Percentiles rank a stretch among this genome's conserved stretches.
Evolutionary conservation across 2,888 invertebrate genomes (phyloP).

Genomic region (Drosophila glabriapex): DNA sequence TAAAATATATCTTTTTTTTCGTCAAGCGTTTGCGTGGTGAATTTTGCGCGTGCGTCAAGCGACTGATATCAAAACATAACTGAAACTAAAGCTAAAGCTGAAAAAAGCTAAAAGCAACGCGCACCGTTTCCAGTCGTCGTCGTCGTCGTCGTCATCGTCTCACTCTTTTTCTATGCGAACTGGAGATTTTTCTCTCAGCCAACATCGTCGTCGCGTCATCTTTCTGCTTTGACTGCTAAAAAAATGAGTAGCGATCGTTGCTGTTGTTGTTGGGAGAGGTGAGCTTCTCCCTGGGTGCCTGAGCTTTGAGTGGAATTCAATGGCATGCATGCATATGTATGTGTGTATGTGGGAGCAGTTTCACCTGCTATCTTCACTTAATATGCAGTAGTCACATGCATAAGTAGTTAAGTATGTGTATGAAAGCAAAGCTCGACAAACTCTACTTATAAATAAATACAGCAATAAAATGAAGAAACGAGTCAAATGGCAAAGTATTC

Average conservation of each 20-base stretch:
- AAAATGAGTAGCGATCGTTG: slow-evolving; percentile 44
- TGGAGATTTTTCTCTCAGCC: slow-evolving; percentile 65
- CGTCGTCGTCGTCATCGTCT: not conserved
- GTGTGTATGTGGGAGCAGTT: slow-evolving; percentile 38
- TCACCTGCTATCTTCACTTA: slow-evolving; percentile 68
- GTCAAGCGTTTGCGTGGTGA: slow-evolving; percentile 14
- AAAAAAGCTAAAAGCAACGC: slow-evolving; percentile 27
- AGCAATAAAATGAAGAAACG: not conserved
- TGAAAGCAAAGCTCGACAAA: slow-evolving; percentile 1
- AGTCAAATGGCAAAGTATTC: not conserved
- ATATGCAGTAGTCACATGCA: slow-evolving; percentile 5
- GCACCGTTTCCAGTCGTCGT: slow-evolving; percentile 36
- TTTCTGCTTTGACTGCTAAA: slow-evolving; percentile 55
- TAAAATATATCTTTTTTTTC: slow-evolving; percentile 9
- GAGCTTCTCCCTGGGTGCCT: slow-evolving; percentile 38
- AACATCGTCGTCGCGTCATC: slow-evolving; percentile 55
- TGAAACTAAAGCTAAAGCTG: slow-evolving; percentile 7
- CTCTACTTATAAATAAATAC: not conserved
- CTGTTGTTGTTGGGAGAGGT: slow-evolving; percentile 22
- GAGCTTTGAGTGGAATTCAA: slow-evolving; percentile 61
- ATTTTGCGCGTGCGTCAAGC: slow-evolving; percentile 47
- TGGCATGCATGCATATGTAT: slow-evolving; percentile 8
- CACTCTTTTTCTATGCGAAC: slow-evolving; percentile 42
- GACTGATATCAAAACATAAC: slow-evolving; percentile 53
- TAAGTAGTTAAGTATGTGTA: slow-evolving; percentile 3